Base-by-base conservation (phyloP, 1,140 invertebrate species). In the Papilio helenus region DNA sequence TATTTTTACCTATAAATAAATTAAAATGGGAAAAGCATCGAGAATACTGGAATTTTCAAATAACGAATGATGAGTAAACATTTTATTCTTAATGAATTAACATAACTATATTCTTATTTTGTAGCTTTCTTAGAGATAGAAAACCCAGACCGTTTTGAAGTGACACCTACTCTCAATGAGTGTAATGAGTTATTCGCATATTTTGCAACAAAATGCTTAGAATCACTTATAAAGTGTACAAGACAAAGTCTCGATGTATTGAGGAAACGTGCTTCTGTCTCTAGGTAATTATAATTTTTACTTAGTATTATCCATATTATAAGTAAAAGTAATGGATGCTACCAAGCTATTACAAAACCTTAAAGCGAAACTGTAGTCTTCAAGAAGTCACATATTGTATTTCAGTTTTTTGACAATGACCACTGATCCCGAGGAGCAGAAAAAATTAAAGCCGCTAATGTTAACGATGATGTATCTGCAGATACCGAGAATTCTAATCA, bases 141-240 rank as follows among this genome's bases (percentile, higher is more conserved):
- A 77, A 95, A 95, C 83, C 95, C 95, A 8, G 90, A 93, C 51
- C 93, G 94, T 73, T 95, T 96, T 84, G 96, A 97, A 82, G 85
- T 96, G 26, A 85, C 87, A 80, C 95, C 95, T 73, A 95, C 96
- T 12, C 95, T 97, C n/a, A 96, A 95, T 55, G 96, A 97, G 88
- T 97, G 96, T 82, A 96, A 97, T 89, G 97, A 97, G 87, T 87
- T 97, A 23, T 97, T 97, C 89, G 95, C 95, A 12, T 97, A 96
- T 88, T 97, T 97, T 85, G 97, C 97, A 86, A 95, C 95, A 44
- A 97, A 97, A 92, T 95, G 97, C 26, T 93, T 96, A 58, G 96
- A 97, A 80, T 91, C 96, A 18, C 92, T 98, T 23, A 96, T 97
- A 5, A 97, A 96, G 85, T 95, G 96, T 79, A 97, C 96, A 0